Conservation (phyloP, 2,113 vertebrate genomes). For the Channa maculata region DNA sequence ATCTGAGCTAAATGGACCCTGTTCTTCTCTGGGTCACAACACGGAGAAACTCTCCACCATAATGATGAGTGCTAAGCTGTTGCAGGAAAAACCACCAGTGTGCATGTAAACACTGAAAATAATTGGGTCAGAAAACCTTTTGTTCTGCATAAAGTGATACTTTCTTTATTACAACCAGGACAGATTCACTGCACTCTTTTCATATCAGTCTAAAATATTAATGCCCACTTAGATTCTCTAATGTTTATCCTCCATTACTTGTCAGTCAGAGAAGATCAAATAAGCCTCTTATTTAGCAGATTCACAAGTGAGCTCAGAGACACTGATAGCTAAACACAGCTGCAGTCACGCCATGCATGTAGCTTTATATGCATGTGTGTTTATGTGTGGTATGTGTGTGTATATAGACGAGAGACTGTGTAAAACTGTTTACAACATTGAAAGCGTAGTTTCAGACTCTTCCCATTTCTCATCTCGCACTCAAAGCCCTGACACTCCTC, state of each 20-base stretch:
- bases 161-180: too few species aligned
- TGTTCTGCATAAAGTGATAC: too few species aligned
- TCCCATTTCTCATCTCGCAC: conserved; percentile 39
- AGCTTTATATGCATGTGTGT: conserved; percentile 8
- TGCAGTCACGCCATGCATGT: conserved; percentile 79
- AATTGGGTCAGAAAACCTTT: too few species aligned
- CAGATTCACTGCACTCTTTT: conserved; percentile 19
- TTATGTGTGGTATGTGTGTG: conserved; percentile 44
- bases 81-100: background rate
- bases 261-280: conserved; percentile 70
- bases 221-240: conserved; percentile 44
- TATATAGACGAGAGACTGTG: background rate
- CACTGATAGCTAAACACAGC: conserved; percentile 87
- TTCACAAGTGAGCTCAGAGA: conserved; percentile 76
- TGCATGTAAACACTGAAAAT: background rate
- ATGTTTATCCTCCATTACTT: conserved; percentile 61
- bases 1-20: conserved; percentile 7
- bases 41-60: background rate
- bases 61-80: background rate
- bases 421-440: conserved; percentile 34
- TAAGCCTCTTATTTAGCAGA: conserved; percentile 80
- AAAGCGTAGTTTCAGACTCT: conserved; percentile 45
- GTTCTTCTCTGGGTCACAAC: background rate
- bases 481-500: conserved; percentile 80
- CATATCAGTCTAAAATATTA: conserved; percentile 27